Base-by-base conservation (phyloP, 2,888 invertebrate species). In the Himalopsyche tibetana region DNA sequence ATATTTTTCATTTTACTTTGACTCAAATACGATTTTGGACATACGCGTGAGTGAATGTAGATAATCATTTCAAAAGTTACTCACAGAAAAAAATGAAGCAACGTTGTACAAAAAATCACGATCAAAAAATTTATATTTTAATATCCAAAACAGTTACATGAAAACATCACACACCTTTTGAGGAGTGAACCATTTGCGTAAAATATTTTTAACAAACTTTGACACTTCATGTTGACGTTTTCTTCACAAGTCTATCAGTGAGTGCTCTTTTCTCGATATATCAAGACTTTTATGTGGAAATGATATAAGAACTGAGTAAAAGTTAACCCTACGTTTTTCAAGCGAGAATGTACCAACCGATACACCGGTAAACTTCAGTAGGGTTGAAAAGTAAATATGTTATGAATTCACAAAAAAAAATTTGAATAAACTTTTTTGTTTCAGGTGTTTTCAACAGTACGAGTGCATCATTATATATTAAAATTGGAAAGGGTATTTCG, bases 211-310 rank as follows among this genome's bases (percentile, higher is more conserved):
- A 63, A 28, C 19, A 63, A 63, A 63, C 19, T 63, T 63, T 19
- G 63, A 63, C 19, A 63, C 63, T 63, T 63, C 63, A n/a, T 63
- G 63, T 63, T 63, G 63, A 63, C 63, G 19, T 56, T 56, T 56
- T 56, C 19, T n/a, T 19, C 56, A 56, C 56, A 28, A 63, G 19
- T 63, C 28, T 63, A 63, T 63, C 63, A 63, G 63, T 8, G 63
- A 63, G 63, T 28, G 63, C 63, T 63, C 63, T 63, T 63, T 63
- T 63, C 63, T 63, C 63, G 19, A 63, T 63, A 63, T 63, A 19
- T 63, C 28, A 63, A 63, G 63, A 63, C 63, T 63, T 63, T 63
- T 63, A 63, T 63, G 19, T 19, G 28, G 63, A 28, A 63, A 28
- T 28, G 63, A 63, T 19, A 63, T 63, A 63, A 63, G 19, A 63